Evolutionary conservation across 37 sponge, comb jelly and placozoan genomes (phyloP), one percentile per base, ranked within the genome.

Genomic region (Halisarca cf. caerulea): DNA sequence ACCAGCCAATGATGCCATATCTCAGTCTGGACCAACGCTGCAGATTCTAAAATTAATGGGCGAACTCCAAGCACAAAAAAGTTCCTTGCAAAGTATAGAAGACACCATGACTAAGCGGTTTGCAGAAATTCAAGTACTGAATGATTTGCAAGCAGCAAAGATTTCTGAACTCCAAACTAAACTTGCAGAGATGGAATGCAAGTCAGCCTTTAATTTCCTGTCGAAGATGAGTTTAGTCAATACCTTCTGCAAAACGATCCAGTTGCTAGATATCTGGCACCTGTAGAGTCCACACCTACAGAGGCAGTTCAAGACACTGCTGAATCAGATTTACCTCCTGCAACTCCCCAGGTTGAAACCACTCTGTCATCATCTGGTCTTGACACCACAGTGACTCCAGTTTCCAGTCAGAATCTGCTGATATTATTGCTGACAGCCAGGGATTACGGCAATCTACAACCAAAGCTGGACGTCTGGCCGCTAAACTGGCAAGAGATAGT

Each of bases 81-180:
- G 3, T 7, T 35, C 71, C 36, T 69, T 69, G 71, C 71, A 69
- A 69, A 69, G 36, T 36, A 69, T 69, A 35, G 71, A 69, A 69
- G 71, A 3, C 33, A 35, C 27, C 34, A 7, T 69, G 37, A 32
- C 27, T 4, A 3, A 69, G 71, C 8, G 33, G 36, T 11, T 69
- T 36, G 33, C 33, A 36, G 37, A 69, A 15, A 11, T 69, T 69
- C 71, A 69, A 69, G 71, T 7, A 69, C 3, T 69, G 71, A 32
- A 69, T 35, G 71, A 69, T 69, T 69, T 69, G 36, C 71, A 69
- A 69, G 71, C 71, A 69, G 71, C 71, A 69, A 69, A 11, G 71
- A 69, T 69, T 15, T 36, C 1, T 5, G 71, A 69, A 36, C 7
- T 69, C 2, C 71, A 69, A 69, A 20, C 57, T 18, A 69, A 69